Evolutionary conservation across 2,797 vertebrate species (phyloP).

Genomic region (Melanotaenia pygmaea): DNA sequence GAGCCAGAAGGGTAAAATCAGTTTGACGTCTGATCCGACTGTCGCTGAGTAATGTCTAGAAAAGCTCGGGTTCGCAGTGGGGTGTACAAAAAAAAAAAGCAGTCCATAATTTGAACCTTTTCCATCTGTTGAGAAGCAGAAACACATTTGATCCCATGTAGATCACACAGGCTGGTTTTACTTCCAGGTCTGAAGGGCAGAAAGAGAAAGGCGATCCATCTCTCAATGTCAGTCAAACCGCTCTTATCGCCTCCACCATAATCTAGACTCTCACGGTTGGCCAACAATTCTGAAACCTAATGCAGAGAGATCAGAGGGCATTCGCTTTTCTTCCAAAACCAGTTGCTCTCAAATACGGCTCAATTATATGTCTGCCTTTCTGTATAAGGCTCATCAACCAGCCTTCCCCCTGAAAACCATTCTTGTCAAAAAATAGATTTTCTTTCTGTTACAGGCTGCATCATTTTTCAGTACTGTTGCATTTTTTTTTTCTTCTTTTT

Average conservation of each 20-base stretch:
- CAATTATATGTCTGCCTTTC: slow-evolving; percentile 72
- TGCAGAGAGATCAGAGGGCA: slow-evolving; percentile 36
- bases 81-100: background rate
- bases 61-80: background rate
- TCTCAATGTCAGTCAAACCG: slow-evolving; percentile 61
- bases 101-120: slow-evolving; percentile 10
- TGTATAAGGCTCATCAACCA: slow-evolving; percentile 40
- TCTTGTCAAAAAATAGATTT: slow-evolving; percentile 51
- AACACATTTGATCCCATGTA: slow-evolving; percentile 36
- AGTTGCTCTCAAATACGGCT: slow-evolving; percentile 64
- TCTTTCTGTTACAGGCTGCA: slow-evolving; percentile 56
- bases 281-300: slow-evolving; percentile 67
- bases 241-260: slow-evolving; percentile 74
- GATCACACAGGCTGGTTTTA: slow-evolving; percentile 32
- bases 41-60: background rate
- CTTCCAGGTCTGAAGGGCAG: slow-evolving; percentile 10
- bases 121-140: slow-evolving; percentile 13
- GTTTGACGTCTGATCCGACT: background rate
- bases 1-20: slow-evolving; percentile 6
- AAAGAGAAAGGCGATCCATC: slow-evolving; percentile 54
- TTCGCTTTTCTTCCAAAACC: slow-evolving; percentile 68
- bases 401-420: slow-evolving; percentile 30
- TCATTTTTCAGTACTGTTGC: slow-evolving; percentile 52
- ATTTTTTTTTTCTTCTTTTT: slow-evolving; percentile 2
- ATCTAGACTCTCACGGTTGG: slow-evolving; percentile 61